phyloP scores from a whole-genome alignment of 2,888 invertebrate genomes.

The Melinaea marsaeus region DNA sequence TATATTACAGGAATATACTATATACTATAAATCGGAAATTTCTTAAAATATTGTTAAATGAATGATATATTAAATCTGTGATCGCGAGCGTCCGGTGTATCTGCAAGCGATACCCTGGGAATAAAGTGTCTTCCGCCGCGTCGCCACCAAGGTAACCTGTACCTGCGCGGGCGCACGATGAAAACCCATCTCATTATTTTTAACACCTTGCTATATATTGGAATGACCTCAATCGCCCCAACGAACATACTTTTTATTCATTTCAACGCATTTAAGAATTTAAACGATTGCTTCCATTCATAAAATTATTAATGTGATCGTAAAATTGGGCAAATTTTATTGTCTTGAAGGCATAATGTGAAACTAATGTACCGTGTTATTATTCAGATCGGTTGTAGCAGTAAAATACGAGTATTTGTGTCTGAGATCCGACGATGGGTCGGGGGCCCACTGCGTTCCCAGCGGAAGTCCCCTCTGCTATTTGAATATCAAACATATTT shows the following conservation, averaged over 20 bases:
- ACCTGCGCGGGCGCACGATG: slow-evolving; percentile 38
- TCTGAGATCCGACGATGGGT: slow-evolving; percentile 47
- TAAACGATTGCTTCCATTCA: slow-evolving; percentile 75
- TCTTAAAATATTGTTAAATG: slow-evolving; percentile 14
- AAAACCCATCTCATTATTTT: slow-evolving; percentile 46
- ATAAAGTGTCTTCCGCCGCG: slow-evolving; percentile 62
- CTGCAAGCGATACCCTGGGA: slow-evolving; percentile 75
- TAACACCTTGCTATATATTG: slow-evolving; percentile 56
- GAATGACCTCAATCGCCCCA: slow-evolving; percentile 61
- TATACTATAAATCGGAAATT: too few species aligned
- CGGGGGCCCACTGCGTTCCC: slow-evolving; percentile 51
- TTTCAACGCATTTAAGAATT: slow-evolving; percentile 66
- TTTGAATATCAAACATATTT: slow-evolving; percentile 75
- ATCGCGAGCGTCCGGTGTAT: slow-evolving; percentile 63
- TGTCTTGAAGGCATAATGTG: slow-evolving; percentile 77
- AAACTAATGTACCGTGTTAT: slow-evolving; percentile 79
- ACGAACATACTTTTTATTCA: slow-evolving; percentile 62
- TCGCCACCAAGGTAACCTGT: slow-evolving; percentile 37
- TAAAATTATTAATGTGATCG: slow-evolving; percentile 78
- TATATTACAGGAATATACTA: too few species aligned
- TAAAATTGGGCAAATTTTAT: slow-evolving; percentile 79
- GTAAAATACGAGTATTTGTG: slow-evolving; percentile 73
- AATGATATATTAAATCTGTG: slow-evolving; percentile 28
- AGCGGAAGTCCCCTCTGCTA: slow-evolving; percentile 70
- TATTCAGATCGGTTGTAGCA: slow-evolving; percentile 75